Conservation (phyloP, 2,113 vertebrate genomes). For the Raja brachyura region DNA sequence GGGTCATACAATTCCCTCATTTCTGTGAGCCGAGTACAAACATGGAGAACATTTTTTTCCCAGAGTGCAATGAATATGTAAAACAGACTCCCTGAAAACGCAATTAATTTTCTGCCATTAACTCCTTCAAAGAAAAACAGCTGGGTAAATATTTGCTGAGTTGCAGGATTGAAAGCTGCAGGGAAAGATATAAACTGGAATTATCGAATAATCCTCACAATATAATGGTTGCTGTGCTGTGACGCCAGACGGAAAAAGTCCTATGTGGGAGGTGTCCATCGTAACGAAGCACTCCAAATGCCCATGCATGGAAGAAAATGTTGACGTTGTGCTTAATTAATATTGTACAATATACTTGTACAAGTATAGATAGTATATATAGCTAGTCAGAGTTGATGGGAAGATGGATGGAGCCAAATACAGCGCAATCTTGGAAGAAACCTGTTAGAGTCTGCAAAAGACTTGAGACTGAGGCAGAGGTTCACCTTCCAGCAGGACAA, state of each 20-base stretch:
- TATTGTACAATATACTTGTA: not conserved
- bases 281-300: not conserved
- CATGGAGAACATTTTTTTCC: not conserved
- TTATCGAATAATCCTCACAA: not conserved
- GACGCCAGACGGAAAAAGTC: not conserved
- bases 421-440: too few relatives aligned
- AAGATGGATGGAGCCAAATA: too few relatives aligned
- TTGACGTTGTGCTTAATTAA: not conserved
- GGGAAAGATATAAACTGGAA: constrained; percentile 3
- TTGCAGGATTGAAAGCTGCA: not conserved
- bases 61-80: not conserved
- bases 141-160: not conserved
- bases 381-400: too few relatives aligned
- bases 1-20: not conserved
- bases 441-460: too few relatives aligned
- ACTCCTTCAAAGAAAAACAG: not conserved
- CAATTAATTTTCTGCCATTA: constrained; percentile 19
- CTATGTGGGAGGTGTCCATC: not conserved
- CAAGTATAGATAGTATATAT: too few relatives aligned
- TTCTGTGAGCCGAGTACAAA: not conserved
- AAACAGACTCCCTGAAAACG: not conserved
- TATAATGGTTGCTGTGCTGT: not conserved
- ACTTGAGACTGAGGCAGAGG: too few relatives aligned
- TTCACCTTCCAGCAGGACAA: too few relatives aligned
- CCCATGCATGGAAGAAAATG: not conserved